Evolutionary conservation across 1,140 invertebrate genomes (phyloP), one percentile per base, ranked within the genome.

Genomic region (Glossosoma conforme): DNA sequence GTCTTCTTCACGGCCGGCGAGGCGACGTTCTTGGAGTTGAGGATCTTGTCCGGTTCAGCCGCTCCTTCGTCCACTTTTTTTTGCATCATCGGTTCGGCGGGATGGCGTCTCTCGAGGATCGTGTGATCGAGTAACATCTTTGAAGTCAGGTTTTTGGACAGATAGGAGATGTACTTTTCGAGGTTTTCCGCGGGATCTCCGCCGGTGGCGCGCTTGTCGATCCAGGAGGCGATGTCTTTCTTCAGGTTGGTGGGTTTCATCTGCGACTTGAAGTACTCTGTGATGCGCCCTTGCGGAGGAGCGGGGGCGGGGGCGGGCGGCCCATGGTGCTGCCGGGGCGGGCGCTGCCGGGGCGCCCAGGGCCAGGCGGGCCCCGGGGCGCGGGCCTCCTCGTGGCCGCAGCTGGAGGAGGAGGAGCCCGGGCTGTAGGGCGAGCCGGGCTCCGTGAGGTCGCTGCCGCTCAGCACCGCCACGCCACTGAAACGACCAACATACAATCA

Each of bases 221-320:
- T 61, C 43, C 55, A 58, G 6, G 58, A 53, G 45, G 61, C 58
- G 32, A 65, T 55, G 33, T 75, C 70, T n/a, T 68, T 61, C 63
- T 74, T 74, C 52, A 73, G 45, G 54, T 72, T 76, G 59, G 80
- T 78, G 8, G 83, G 77, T 65, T 89, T 89, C 66, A 85, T 83
- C 64, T 89, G 85, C 2, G 84, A 79, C 60, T 86, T 89, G 60
- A 88, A 90, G 63, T 86, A 90, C 60, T 88, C 85, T 1, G 87
- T 90, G 60, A 90, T 90, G 60, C 85, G 84, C 3, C 78, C 80
- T 60, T 81, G 78, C 59, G 63, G 40, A 56, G 47, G 46, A 60
- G 57, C 42, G 61, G 64, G 24, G n/a, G n/a, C n/a, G 22, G 46
- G 64, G 66, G 52, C 61, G 90, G 20, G 84, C 85, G 19, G 87